Base-by-base conservation (phyloP, 2,888 invertebrate species). In the Melinaea marsaeus region DNA sequence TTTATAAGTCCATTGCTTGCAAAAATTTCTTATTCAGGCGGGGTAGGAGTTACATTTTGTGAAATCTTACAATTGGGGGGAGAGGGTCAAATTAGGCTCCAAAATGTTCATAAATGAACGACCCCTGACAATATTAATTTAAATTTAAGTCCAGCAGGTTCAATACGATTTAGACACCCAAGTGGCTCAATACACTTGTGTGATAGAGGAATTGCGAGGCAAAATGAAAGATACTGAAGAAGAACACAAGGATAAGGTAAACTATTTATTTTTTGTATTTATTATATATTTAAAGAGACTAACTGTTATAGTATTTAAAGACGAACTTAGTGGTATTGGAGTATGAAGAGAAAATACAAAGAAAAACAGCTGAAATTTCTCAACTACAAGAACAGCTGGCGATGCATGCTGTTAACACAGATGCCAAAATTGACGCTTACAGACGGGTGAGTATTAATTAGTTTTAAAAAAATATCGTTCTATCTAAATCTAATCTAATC, bases 271-370 rank as follows among this genome's bases (percentile, higher is more conserved):
- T 57, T 7, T 57, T 34, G 45, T 9, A 22, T 32, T 7, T 45
- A n/a, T 55, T 32, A 55, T 32, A 22, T 11, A 32, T 55, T 55
- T 22, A 42, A n/a, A 5, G 67, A 90, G 90, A 83, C 86, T 75
- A 90, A 88, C 67, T n/a, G 22, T 35, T 22, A 5, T 32, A 34
- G 13, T 35, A 55, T 35, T 55, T 55, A 45, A 68, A 90, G 90
- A 83, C 86, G 76, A 90, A 89, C 67, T 74, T 84, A 11, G 77
- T 89, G 47, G 90, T 91, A 0, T 69, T 91, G 59, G 90, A 91
- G 57, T 90, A 90, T 65, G 91, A 91, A 72, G 90, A 91, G 73
- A 88, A 88, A 72, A 75, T 91, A 22, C 90, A 91, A 62, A 78
- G 86, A 1, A 79, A 83, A 6, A 77, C 81, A 2, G 83, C 87